Percentiles rank a stretch among this genome's conserved stretches.
Evolutionary conservation across 2,888 invertebrate species (phyloP).

Genomic region (Sminthurinus aureus): DNA sequence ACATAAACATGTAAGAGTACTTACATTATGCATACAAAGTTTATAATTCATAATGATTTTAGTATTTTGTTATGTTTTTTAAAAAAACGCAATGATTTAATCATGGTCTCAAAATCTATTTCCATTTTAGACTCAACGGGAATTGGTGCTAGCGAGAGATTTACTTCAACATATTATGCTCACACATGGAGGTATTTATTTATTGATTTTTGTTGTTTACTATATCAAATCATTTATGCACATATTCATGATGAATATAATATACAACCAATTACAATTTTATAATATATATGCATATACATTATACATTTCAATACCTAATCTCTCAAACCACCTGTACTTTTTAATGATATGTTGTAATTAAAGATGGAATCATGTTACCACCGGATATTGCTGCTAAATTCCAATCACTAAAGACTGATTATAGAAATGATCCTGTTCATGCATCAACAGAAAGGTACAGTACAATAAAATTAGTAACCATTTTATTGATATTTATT

Average conservation of each 20-base stretch:
- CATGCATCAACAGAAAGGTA: conserved; percentile 37
- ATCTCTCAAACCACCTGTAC: background rate
- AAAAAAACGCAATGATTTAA: too few relatives aligned
- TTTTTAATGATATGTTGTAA: background rate
- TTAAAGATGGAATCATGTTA: conserved; percentile 1
- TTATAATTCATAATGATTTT: too few relatives aligned
- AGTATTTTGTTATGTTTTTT: too few relatives aligned
- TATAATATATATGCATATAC: background rate
- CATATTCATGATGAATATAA: background rate
- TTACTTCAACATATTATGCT: conserved; percentile 39
- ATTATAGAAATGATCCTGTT: conserved; percentile 12
- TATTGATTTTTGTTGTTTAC: too few relatives aligned
- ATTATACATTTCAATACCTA: too few relatives aligned
- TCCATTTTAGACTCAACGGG: conserved; percentile 34
- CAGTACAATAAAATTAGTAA: background rate
- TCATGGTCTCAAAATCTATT: background rate
- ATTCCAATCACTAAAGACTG: conserved; percentile 33
- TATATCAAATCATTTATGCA: too few relatives aligned
- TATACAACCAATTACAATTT: background rate
- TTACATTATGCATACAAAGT: background rate
- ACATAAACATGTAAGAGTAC: conserved; percentile 28
- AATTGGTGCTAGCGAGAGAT: conserved; percentile 31
- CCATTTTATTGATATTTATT: background rate
- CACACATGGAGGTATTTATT: conserved; percentile 11
- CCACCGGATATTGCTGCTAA: conserved; percentile 35